phyloP scores from a whole-genome alignment of 2,888 invertebrate species.

The Lepidochrysops patricia region DNA sequence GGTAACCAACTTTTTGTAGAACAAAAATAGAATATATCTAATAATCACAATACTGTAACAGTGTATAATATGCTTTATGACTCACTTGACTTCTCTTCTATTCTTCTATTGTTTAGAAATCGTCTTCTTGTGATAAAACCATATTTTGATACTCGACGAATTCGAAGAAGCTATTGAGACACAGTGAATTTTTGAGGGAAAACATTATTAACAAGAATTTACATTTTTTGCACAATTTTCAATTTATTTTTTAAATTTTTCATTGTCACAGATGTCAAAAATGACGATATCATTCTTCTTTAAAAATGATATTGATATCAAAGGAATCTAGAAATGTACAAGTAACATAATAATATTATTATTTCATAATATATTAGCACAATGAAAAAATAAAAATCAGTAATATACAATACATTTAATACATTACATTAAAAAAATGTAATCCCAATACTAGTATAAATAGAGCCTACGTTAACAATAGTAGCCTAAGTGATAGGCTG shows the following conservation, averaged over 20 bases:
- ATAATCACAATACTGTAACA: too few species aligned
- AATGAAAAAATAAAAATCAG: too few species aligned
- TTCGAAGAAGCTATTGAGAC: constrained; percentile 50
- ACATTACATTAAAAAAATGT: neutral
- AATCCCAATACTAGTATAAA: constrained; percentile 5
- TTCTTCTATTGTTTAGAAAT: neutral
- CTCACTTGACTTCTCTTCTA: too few species aligned
- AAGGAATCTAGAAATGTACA: neutral
- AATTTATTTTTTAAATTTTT: neutral
- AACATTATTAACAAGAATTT: constrained; percentile 26
- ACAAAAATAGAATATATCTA: too few species aligned
- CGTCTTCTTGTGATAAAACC: constrained; percentile 27
- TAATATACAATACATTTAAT: too few species aligned
- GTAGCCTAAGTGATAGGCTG: neutral
- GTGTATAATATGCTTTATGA: too few species aligned
- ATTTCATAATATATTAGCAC: too few species aligned
- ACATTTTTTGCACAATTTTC: neutral
- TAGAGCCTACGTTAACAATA: neutral
- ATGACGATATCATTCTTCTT: neutral
- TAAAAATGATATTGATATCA: neutral
- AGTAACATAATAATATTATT: too few species aligned
- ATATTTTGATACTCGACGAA: constrained; percentile 39
- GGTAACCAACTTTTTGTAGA: too few species aligned
- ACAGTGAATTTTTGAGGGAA: constrained; percentile 41
- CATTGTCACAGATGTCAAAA: neutral